These are phyloP conservation scores for Lonchura striata DNA, from an alignment of 2,113 vertebrate species.

Conservation along the genomic window DNA sequence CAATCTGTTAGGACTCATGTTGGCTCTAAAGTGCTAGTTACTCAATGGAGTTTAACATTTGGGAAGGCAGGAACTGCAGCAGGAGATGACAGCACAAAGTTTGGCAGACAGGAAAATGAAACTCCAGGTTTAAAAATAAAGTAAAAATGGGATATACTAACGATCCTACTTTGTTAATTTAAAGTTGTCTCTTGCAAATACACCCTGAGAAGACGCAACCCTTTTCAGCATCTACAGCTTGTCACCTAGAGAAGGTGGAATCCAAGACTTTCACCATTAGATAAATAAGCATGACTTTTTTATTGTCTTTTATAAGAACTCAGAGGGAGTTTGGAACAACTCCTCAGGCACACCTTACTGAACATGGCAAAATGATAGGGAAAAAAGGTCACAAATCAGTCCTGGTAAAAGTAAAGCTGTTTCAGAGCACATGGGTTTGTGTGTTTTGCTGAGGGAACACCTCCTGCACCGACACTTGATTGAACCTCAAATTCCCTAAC, in stretches of 20 bases:
- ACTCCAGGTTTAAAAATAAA: background rate
- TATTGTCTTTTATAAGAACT: background rate
- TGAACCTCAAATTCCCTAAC: background rate
- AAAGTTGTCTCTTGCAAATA: background rate
- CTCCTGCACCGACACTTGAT: background rate
- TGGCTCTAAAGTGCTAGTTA: conserved; percentile 29
- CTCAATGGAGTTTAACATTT: conserved; percentile 32
- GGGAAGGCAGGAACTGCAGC: conserved; percentile 13
- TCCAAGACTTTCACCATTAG: background rate
- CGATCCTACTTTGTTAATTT: background rate
- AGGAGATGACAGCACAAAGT: background rate
- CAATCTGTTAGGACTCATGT: conserved; percentile 51
- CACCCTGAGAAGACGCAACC: background rate
- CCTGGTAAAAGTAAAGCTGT: background rate
- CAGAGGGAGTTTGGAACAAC: background rate
- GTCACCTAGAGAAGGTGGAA: background rate
- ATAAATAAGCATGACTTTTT: background rate
- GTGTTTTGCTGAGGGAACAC: background rate
- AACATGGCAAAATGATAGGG: background rate
- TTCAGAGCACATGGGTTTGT: background rate
- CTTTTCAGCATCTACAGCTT: background rate
- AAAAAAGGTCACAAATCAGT: background rate
- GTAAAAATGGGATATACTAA: background rate
- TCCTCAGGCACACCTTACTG: background rate
- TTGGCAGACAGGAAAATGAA: background rate